Conservation (phyloP, 1,140 invertebrate genomes). For the Amphibalanus amphitrite region DNA sequence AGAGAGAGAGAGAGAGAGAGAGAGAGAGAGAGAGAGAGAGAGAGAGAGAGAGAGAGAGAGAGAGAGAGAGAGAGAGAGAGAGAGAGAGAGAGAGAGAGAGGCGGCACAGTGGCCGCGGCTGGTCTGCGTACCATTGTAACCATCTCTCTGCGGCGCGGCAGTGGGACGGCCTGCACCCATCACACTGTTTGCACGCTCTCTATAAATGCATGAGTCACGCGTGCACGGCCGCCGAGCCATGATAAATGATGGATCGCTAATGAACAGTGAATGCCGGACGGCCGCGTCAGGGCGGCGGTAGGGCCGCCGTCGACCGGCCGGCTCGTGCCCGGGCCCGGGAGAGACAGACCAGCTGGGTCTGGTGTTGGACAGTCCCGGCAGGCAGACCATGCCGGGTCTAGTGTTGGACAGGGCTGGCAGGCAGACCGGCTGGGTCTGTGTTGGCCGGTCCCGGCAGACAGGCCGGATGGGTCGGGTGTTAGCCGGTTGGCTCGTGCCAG, state of each 20-base stretch:
- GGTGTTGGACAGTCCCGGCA: no score
- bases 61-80: not conserved
- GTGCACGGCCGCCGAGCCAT: not conserved
- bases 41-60: not conserved
- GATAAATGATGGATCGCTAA: not conserved
- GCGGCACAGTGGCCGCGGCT: not conserved
- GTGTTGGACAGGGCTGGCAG: no score
- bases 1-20: not conserved
- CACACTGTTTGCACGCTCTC: not conserved
- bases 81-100: slow-evolving; percentile 3
- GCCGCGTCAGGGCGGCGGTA: no score
- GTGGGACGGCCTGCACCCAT: not conserved
- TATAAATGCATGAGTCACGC: not conserved
- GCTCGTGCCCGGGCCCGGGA: no score
- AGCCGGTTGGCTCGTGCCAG: no score
- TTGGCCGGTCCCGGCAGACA: no score
- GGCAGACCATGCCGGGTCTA: no score
- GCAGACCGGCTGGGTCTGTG: no score
- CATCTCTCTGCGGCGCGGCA: not conserved
- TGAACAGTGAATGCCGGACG: not conserved
- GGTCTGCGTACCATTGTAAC: not conserved
- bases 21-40: not conserved
- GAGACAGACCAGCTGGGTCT: no score
- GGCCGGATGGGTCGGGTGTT: no score
- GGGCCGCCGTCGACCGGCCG: no score